Percentiles rank a stretch among this genome's conserved stretches.
Evolutionary conservation across 2,888 invertebrate species (phyloP).

Genomic region (Agrotis exclamationis): DNA sequence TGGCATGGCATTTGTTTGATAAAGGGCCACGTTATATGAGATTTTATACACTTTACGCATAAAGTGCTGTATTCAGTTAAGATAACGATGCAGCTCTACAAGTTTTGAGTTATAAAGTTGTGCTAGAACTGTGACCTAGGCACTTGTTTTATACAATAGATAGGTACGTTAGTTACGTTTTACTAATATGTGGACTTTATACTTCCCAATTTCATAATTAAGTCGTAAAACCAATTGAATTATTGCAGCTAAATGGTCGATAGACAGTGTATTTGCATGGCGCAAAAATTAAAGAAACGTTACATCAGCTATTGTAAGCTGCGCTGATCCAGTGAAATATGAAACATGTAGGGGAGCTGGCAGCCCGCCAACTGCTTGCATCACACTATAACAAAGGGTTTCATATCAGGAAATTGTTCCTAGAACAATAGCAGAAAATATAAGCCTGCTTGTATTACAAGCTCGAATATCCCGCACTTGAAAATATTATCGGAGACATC

Average conservation of each 20-base stretch:
- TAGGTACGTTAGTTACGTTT: not conserved
- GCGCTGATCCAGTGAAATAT: constrained; percentile 88
- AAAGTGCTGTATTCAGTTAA: not conserved
- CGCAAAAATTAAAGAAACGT: constrained; percentile 71
- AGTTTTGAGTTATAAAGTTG: not conserved
- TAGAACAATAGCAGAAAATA: constrained; percentile 85
- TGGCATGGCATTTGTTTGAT: constrained; percentile 21
- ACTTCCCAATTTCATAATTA: not conserved
- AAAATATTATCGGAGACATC: constrained; percentile 67
- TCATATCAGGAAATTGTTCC: constrained; percentile 87
- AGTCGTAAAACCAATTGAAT: not conserved
- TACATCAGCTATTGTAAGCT: constrained; percentile 81
- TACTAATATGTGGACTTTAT: not conserved
- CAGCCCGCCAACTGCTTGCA: constrained; percentile 86
- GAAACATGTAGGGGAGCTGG: constrained; percentile 86
- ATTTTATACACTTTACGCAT: not conserved
- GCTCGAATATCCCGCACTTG: constrained; percentile 66
- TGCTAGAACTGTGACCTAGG: not conserved
- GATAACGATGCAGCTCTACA: constrained; percentile 16
- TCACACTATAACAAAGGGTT: constrained; percentile 87
- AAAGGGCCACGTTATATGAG: not conserved
- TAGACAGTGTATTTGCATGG: constrained; percentile 46
- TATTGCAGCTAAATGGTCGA: constrained; percentile 7
- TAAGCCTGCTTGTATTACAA: constrained; percentile 77
- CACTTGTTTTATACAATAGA: not conserved